These are phyloP conservation scores for Salticus scenicus DNA, from an alignment of 2,888 invertebrate species.

Conservation along the genomic window DNA sequence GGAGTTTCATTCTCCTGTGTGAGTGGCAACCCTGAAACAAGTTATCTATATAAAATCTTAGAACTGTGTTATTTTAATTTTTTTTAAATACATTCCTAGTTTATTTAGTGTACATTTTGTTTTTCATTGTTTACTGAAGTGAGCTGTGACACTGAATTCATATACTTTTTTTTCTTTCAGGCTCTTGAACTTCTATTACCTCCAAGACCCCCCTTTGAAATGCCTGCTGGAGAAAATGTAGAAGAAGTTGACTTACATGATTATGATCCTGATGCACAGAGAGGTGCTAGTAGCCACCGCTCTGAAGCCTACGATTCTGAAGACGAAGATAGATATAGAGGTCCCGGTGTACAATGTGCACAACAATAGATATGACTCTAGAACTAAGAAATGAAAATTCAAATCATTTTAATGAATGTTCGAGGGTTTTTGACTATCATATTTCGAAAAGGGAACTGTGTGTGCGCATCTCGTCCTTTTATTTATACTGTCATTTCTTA, in stretches of 20 bases:
- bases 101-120: too few species aligned
- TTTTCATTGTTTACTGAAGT: too few species aligned
- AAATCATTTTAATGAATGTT: conserved; percentile 20
- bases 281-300: conserved; percentile 76
- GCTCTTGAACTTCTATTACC: conserved; percentile 86
- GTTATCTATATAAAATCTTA: too few species aligned
- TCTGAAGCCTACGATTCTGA: conserved; percentile 85
- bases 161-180: conserved; percentile 77
- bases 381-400: conserved; percentile 1
- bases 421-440: not conserved
- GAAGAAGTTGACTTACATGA: conserved; percentile 90
- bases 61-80: too few species aligned
- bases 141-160: too few species aligned
- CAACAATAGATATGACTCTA: conserved; percentile 80
- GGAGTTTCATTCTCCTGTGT: too few species aligned
- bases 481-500: conserved; percentile 52
- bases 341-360: conserved; percentile 85
- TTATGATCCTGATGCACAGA: conserved; percentile 80
- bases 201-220: conserved; percentile 81
- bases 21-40: too few species aligned
- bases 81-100: too few species aligned
- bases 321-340: conserved; percentile 81
- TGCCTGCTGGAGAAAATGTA: conserved; percentile 87
- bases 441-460: conserved; percentile 3
- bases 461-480: conserved; percentile 39